A percentile compares a stretch with the other conserved stretches of the same genome.
Conservation (phyloP, 2,888 invertebrate genomes). For the Erebia aethiops region DNA sequence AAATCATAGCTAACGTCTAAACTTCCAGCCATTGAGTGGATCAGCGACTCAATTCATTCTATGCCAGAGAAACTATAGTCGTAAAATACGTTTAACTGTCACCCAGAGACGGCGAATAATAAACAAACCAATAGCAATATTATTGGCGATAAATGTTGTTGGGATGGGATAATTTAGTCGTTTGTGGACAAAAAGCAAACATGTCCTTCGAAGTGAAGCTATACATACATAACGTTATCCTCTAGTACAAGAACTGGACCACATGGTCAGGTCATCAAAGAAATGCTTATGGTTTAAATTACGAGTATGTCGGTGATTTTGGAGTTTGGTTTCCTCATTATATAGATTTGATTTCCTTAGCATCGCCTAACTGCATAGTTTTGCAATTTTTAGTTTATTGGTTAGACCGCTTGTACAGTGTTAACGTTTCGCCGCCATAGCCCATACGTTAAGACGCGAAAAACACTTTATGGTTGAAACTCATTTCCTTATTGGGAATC, state of each 20-base stretch:
- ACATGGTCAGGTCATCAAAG: neutral
- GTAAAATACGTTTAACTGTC: constrained; percentile 30
- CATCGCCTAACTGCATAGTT: too few species aligned
- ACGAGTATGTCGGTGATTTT: too few species aligned
- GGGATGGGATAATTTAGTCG: constrained; percentile 17
- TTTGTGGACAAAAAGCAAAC: neutral
- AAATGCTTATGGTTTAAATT: neutral
- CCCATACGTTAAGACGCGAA: too few species aligned
- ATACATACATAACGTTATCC: neutral
- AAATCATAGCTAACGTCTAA: constrained; percentile 26
- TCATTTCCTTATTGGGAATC: too few species aligned
- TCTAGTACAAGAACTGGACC: neutral
- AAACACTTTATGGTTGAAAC: too few species aligned
- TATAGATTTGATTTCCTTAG: too few species aligned
- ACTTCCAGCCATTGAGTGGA: constrained; percentile 20
- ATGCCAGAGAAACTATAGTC: constrained; percentile 20
- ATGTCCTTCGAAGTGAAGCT: neutral
- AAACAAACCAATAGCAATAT: constrained; percentile 27
- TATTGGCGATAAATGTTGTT: constrained; percentile 19
- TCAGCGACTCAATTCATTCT: constrained; percentile 22
- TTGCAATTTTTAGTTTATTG: too few species aligned
- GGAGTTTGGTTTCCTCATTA: too few species aligned
- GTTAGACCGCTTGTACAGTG: too few species aligned
- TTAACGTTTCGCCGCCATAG: too few species aligned
- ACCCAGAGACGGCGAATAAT: constrained; percentile 22